A percentile compares a stretch with the other conserved stretches of the same genome.
phyloP scores from a whole-genome alignment of 2,888 invertebrate species.

The Lycophotia porphyrea region DNA sequence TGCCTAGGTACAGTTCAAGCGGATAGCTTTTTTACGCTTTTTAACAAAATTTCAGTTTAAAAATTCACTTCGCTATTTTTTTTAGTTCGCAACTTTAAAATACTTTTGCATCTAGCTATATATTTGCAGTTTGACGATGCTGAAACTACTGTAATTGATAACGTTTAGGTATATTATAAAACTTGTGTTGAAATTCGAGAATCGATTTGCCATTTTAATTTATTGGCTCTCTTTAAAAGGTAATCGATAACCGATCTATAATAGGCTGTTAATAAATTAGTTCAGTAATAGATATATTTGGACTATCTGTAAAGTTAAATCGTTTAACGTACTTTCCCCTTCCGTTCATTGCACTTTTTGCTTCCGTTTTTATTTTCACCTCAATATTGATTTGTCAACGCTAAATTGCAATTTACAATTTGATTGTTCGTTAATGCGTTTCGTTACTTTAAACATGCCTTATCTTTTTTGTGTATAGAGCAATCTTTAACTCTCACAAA shows the following conservation, averaged over 20 bases:
- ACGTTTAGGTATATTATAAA: constrained; percentile 42
- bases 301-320: constrained; percentile 66
- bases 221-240: constrained; percentile 54
- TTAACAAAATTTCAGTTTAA: constrained; percentile 53
- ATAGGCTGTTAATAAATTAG: constrained; percentile 63
- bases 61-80: constrained; percentile 55
- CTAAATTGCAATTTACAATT: constrained; percentile 67
- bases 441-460: constrained; percentile 56
- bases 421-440: constrained; percentile 68
- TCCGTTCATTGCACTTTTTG: constrained; percentile 59
- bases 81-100: constrained; percentile 33
- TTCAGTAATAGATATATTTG: constrained; percentile 58
- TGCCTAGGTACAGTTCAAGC: constrained; percentile 65
- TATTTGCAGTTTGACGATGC: constrained; percentile 27
- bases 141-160: constrained; percentile 48
- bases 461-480: constrained; percentile 38
- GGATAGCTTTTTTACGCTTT: constrained; percentile 59
- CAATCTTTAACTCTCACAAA: constrained; percentile 43
- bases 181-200: constrained; percentile 51
- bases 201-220: constrained; percentile 58
- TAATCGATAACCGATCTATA: constrained; percentile 63
- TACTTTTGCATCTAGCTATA: constrained; percentile 23
- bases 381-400: constrained; percentile 70
- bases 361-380: constrained; percentile 65
- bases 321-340: constrained; percentile 70